A percentile compares a stretch with the other conserved stretches of the same genome.
These are phyloP conservation scores for Chelidonichthys spinosus DNA, from an alignment of 2,797 vertebrate genomes.

Conservation along the genomic window DNA sequence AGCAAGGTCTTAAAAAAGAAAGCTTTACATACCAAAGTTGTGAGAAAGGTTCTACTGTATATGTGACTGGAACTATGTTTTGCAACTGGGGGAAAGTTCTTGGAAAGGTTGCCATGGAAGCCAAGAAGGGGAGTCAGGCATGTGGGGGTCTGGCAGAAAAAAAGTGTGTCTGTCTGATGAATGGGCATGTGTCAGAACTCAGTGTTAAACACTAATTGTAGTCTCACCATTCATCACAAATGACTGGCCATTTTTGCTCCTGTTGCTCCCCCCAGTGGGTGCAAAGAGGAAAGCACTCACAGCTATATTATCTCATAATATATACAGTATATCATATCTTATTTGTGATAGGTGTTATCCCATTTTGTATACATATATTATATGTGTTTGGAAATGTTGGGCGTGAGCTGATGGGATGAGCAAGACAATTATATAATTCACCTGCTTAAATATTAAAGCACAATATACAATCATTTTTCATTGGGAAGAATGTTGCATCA, in stretches of 20 bases:
- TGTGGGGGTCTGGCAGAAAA: too few relatives aligned
- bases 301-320: neutral
- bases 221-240: too few relatives aligned
- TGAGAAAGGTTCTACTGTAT: neutral
- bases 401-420: neutral
- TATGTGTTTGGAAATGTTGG: neutral
- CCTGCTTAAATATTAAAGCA: constrained; percentile 3
- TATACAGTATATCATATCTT: neutral
- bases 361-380: neutral
- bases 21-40: neutral
- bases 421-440: neutral
- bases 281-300: neutral
- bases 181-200: neutral
- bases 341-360: constrained; percentile 7
- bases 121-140: neutral
- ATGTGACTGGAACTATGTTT: neutral
- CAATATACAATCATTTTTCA: neutral
- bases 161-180: neutral
- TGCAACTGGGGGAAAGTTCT: neutral
- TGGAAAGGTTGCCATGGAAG: neutral
- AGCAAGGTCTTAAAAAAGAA: neutral
- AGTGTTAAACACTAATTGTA: neutral
- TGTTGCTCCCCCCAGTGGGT: too few relatives aligned
- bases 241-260: neutral
- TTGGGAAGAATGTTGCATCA: neutral